Evolutionary conservation across 1,140 invertebrate species (phyloP), one percentile per base, ranked within the genome.

Genomic region (Acromyrmex charruanus): DNA sequence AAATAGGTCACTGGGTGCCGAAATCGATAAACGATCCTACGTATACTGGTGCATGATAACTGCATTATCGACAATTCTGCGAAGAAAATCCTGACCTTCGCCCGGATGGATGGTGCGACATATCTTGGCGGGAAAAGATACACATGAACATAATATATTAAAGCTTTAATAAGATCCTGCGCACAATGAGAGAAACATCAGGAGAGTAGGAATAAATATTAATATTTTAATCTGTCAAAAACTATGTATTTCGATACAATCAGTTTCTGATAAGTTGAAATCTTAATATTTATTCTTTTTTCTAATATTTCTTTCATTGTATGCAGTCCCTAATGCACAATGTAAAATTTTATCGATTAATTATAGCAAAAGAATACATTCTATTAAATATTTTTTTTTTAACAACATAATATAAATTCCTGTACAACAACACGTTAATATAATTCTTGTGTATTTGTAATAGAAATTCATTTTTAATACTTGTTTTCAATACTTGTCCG

Each of bases 61-160:
- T 84, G 80, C 80, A 84, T 84, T 84, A 84, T 84, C 80, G 80
- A 84, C 80, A 71, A 84, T 84, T 58, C 55, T 84, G 39, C 69
- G 39, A 75, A 84, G 68, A 69, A 84, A 74, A 84, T 84, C 80
- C 69, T 75, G 58, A 84, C 68, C 69, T 84, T 63, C 71, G 80
- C 53, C 25, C 39, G 69, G 63, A 55, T 18, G 63, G 69, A 75
- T 75, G 69, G 55, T 44, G 80, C 80, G 39, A 63, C 69, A 28
- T 35, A 61, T 75, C 39, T n/a, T 75, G 14, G 9, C 31, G 7
- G 58, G 28, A 44, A 84, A 75, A 14, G 53, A 81, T 58, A 68
- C 9, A 49, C 28, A 3, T 25, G 4, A 51, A 51, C 14, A 16
- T 51, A 51, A 51, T 51, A 51, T 51, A 51, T 51, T 51, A 51